A percentile compares a stretch with the other conserved stretches of the same genome.
Conservation (phyloP, 2,888 invertebrate genomes). For the Erebia palarica region DNA sequence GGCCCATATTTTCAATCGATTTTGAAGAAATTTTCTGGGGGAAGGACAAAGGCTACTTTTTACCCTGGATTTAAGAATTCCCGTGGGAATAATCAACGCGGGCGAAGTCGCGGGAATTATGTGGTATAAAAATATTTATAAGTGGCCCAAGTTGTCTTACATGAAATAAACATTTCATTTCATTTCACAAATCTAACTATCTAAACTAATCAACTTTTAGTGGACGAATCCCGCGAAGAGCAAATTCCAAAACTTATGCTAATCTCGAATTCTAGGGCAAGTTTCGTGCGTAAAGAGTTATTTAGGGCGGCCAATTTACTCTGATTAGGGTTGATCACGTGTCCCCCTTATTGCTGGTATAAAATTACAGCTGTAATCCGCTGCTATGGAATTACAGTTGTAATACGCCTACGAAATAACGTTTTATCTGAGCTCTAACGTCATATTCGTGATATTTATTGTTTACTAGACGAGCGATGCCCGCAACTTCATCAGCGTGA, state of each 20-base stretch:
- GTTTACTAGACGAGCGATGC: no score
- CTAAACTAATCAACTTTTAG: constrained; percentile 14
- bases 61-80: no score
- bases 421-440: no score
- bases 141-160: no score
- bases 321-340: constrained; percentile 28
- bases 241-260: constrained; percentile 14
- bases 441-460: not conserved
- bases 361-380: constrained; percentile 11
- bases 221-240: constrained; percentile 4
- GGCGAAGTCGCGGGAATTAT: no score
- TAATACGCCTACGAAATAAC: not conserved
- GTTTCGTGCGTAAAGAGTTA: constrained; percentile 28
- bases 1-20: no score
- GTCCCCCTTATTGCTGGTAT: constrained; percentile 10
- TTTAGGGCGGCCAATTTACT: constrained; percentile 30
- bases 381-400: not conserved
- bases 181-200: not conserved
- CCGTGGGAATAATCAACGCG: no score
- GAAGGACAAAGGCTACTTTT: no score
- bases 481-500: no score
- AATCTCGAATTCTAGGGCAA: constrained; percentile 13
- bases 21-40: no score
- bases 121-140: no score
- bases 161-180: no score